A percentile compares a stretch with the other conserved stretches of the same genome.
Conservation (phyloP, 2,113 vertebrate species). For the Condylura cristata region DNA sequence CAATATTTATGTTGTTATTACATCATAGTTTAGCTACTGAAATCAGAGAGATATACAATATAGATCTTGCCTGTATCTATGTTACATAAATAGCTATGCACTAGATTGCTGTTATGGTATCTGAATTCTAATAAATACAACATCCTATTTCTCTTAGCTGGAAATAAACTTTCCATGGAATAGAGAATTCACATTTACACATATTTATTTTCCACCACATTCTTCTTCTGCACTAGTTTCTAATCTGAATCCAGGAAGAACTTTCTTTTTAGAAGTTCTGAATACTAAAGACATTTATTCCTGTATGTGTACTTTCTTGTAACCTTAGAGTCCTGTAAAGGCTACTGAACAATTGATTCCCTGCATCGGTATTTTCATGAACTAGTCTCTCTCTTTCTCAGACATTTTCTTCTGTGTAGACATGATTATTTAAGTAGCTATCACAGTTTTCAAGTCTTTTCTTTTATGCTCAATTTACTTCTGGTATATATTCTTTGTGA, state of each 20-base stretch:
- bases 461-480: neutral
- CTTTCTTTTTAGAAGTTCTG: conserved; percentile 37
- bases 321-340: conserved; percentile 39
- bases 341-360: conserved; percentile 42
- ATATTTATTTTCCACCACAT: conserved; percentile 28
- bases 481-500: neutral
- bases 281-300: conserved; percentile 49
- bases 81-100: neutral
- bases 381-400: conserved; percentile 9
- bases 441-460: neutral
- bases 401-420: neutral
- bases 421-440: conserved; percentile 16
- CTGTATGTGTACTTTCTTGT: conserved; percentile 54
- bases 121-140: neutral
- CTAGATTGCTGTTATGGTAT: neutral
- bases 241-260: conserved; percentile 14
- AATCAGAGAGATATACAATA: neutral
- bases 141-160: conserved; percentile 5
- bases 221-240: neutral
- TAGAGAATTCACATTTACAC: neutral
- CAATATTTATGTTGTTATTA: neutral
- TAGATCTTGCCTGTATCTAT: neutral
- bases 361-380: conserved; percentile 3
- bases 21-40: neutral
- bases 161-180: conserved; percentile 7